These are phyloP conservation scores for Callosobruchus maculatus DNA, from an alignment of 2,888 invertebrate genomes.

Conservation along the genomic window DNA sequence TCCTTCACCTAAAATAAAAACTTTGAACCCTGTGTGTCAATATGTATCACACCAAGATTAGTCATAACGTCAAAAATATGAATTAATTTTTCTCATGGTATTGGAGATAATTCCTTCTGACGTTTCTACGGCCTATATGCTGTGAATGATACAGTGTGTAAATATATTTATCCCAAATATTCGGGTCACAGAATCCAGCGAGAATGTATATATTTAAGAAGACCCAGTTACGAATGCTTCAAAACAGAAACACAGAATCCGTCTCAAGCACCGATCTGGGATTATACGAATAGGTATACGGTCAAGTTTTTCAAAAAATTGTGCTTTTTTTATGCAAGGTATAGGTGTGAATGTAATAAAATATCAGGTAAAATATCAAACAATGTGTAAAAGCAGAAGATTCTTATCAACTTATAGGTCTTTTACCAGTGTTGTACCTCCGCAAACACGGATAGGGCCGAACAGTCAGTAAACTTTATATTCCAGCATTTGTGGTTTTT, in stretches of 20 bases:
- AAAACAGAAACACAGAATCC: slow-evolving; percentile 21
- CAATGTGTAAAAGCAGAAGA: neutral
- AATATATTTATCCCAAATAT: neutral
- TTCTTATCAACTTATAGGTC: no score
- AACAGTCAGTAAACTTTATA: no score
- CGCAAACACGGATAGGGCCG: no score
- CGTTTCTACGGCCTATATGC: neutral
- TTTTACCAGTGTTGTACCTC: no score
- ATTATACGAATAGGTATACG: slow-evolving; percentile 37
- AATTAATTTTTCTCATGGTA: no score
- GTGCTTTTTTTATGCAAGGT: neutral
- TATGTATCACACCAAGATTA: no score
- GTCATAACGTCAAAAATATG: no score
- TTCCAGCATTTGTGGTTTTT: no score
- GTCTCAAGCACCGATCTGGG: slow-evolving; percentile 27
- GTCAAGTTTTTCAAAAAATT: slow-evolving; percentile 17
- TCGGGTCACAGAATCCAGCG: neutral
- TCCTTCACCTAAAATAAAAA: no score
- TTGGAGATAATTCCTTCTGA: neutral
- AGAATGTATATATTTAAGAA: neutral
- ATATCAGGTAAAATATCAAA: neutral
- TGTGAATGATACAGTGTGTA: neutral
- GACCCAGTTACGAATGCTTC: slow-evolving; percentile 1
- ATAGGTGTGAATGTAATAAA: neutral
- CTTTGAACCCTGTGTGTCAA: no score